Evolutionary conservation across 2,113 vertebrate species (phyloP).

Genomic region (Cololabis saira): DNA sequence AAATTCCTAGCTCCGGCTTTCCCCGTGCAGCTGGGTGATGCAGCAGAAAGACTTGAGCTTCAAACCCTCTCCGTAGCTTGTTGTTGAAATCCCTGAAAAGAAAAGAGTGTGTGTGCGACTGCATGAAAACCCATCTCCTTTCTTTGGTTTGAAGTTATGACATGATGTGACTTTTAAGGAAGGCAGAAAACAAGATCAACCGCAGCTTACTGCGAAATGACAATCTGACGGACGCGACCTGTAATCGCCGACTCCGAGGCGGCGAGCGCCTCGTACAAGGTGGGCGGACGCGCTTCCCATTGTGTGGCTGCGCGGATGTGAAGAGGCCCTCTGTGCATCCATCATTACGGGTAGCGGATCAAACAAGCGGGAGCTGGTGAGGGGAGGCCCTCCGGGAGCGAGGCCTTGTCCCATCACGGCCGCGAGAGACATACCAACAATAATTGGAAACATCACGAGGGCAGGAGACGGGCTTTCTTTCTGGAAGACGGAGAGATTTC

Average conservation of each 20-base stretch:
- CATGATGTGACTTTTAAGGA: conserved; percentile 32
- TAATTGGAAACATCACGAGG: conserved; percentile 76
- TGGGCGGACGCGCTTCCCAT: conserved; percentile 43
- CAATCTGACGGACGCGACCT: conserved; percentile 47
- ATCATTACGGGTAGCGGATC: conserved; percentile 75
- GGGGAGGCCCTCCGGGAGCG: conserved; percentile 59
- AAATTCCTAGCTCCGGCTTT: conserved; percentile 68
- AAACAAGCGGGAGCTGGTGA: conserved; percentile 51
- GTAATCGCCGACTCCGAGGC: conserved; percentile 39
- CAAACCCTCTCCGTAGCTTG: conserved; percentile 36
- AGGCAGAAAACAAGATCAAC: conserved; percentile 24
- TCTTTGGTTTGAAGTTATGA: conserved; percentile 34
- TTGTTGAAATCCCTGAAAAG: conserved; percentile 36
- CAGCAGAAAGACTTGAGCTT: conserved; percentile 59
- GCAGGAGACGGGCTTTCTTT: conserved; percentile 66
- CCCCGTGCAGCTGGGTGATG: conserved; percentile 40
- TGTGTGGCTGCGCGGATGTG: conserved; percentile 47
- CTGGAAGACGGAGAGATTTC: conserved; percentile 55
- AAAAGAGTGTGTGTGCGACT: conserved; percentile 14
- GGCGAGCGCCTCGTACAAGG: conserved; percentile 35
- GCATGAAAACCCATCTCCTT: conserved; percentile 31
- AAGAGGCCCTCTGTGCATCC: conserved; percentile 62
- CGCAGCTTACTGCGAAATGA: not conserved
- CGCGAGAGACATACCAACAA: conserved; percentile 62
- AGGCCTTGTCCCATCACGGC: conserved; percentile 67